These are phyloP conservation scores for Lochmaea capreae DNA, from an alignment of 2,888 invertebrate species.

Conservation along the genomic window DNA sequence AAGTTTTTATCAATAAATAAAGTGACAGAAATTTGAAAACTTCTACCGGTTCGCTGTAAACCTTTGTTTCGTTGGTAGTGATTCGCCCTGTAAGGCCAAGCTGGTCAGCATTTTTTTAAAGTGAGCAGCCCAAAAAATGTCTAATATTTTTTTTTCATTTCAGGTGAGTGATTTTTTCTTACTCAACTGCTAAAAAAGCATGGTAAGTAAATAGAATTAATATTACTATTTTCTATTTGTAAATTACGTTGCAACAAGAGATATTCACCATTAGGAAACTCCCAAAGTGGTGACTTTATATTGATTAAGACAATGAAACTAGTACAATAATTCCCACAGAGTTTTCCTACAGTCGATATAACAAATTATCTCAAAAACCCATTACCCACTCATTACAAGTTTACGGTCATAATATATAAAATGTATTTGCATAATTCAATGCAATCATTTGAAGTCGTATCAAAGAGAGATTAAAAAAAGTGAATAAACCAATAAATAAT, in stretches of 20 bases:
- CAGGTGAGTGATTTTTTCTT: not conserved
- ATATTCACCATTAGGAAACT: not conserved
- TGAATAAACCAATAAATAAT: slow-evolving; percentile 32
- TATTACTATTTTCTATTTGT: not conserved
- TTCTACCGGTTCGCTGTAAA: too few relatives aligned
- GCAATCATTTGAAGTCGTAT: slow-evolving; percentile 31
- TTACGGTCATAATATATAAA: slow-evolving; percentile 18
- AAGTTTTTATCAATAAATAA: too few relatives aligned
- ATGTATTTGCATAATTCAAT: slow-evolving; percentile 31
- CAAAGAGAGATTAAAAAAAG: slow-evolving; percentile 26
- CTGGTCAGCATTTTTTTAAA: not conserved
- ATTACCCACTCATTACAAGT: not conserved
- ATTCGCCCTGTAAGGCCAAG: not conserved
- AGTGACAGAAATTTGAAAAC: too few relatives aligned
- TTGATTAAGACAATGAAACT: too few relatives aligned
- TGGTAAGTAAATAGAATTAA: not conserved
- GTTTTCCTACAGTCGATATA: too few relatives aligned
- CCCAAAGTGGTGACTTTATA: too few relatives aligned
- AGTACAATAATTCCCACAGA: too few relatives aligned
- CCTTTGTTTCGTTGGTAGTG: too few relatives aligned
- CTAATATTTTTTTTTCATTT: not conserved
- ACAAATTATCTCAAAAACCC: too few relatives aligned
- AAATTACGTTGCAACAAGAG: not conserved
- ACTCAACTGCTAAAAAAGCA: not conserved
- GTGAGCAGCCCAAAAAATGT: not conserved